Evolutionary conservation across 37 sponge, comb jelly and placozoan species (phyloP).

Genomic region (Theonella swinhoei): DNA sequence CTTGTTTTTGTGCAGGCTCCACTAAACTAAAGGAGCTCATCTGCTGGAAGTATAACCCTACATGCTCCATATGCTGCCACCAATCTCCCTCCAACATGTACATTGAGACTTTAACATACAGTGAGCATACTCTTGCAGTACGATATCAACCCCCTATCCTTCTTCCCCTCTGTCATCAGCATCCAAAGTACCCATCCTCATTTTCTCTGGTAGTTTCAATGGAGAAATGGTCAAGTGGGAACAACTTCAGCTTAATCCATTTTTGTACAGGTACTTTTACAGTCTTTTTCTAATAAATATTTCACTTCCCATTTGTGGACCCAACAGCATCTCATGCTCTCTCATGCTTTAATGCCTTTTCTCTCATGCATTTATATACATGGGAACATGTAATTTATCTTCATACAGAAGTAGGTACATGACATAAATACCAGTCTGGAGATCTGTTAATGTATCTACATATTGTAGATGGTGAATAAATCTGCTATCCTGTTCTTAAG

Average conservation of each 20-base stretch:
- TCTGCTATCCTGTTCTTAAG: no score
- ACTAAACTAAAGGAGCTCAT: conserved; percentile 53
- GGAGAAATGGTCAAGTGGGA: conserved; percentile 78
- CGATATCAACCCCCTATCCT: no score
- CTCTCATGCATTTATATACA: no score
- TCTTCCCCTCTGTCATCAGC: conserved; percentile 52
- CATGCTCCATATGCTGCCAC: conserved; percentile 30
- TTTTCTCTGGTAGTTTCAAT: conserved; percentile 68
- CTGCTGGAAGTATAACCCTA: conserved; percentile 44
- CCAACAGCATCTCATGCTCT: no score
- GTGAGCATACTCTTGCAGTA: conserved; percentile 21
- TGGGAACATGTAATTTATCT: no score
- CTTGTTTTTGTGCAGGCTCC: conserved; percentile 25
- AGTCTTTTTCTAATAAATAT: no score
- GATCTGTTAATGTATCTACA: no score
- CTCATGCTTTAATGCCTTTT: no score
- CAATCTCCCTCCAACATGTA: conserved; percentile 25
- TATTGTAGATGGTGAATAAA: no score
- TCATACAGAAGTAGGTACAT: no score
- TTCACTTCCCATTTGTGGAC: no score
- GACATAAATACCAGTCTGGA: no score
- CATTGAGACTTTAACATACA: conserved; percentile 58
- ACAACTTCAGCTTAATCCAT: conserved; percentile 73
- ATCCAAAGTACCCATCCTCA: conserved; percentile 73
- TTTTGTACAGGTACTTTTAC: conserved; percentile 75